A percentile compares a stretch with the other conserved stretches of the same genome.
phyloP scores from a whole-genome alignment of 2,888 invertebrate genomes.

The Synanthedon andrenaeformis region DNA sequence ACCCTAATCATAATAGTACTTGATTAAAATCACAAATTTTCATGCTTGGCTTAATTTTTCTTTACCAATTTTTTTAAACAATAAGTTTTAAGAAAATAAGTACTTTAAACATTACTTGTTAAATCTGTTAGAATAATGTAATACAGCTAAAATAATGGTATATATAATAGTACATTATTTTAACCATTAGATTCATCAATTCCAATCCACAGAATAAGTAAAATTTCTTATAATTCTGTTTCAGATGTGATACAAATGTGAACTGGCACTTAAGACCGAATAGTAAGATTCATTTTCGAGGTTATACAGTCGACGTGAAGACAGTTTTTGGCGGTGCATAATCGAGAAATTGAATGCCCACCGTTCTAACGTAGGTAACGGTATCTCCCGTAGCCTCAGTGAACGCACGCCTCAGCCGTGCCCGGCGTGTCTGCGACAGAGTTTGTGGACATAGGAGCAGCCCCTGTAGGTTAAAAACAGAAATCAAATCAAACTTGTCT shows the following conservation, averaged over 20 bases:
- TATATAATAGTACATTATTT: too few species aligned
- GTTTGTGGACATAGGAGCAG: constrained; percentile 91
- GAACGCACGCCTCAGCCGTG: constrained; percentile 88
- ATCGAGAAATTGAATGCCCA: constrained; percentile 66
- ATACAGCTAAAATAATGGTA: too few species aligned
- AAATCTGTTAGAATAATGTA: too few species aligned
- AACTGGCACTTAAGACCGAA: not conserved
- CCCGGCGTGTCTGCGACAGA: constrained; percentile 88
- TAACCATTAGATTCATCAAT: too few species aligned
- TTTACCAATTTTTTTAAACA: too few species aligned
- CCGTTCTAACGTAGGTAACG: constrained; percentile 90
- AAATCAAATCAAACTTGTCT: constrained; percentile 42
- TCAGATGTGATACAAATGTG: not conserved
- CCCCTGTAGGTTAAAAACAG: constrained; percentile 74
- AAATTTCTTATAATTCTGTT: too few species aligned
- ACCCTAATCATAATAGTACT: too few species aligned
- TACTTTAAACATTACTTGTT: too few species aligned
- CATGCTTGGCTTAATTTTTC: too few species aligned
- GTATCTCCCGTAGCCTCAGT: constrained; percentile 91
- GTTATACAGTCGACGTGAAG: constrained; percentile 54
- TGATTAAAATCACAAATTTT: too few species aligned
- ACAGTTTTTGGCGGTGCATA: constrained; percentile 40
- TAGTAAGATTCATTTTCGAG: constrained; percentile 5
- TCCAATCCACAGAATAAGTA: too few species aligned
- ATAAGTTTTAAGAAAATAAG: too few species aligned